Evolutionary conservation across 2,113 vertebrate genomes (phyloP).

Genomic region (Tachysurus fulvidraco): DNA sequence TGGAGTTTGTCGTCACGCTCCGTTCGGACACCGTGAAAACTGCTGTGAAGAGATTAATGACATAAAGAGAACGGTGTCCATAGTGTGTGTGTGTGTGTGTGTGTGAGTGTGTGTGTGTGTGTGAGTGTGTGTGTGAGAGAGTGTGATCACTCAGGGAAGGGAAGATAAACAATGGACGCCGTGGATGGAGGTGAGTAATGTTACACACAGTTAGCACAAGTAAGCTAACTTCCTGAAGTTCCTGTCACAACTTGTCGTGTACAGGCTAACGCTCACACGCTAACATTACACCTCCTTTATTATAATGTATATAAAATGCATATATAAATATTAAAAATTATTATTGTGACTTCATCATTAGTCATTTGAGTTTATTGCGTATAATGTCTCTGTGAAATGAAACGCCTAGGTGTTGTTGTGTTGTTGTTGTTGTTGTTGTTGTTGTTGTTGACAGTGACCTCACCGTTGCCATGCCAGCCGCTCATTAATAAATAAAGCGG

Average conservation of each 20-base stretch:
- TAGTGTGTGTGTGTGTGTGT: not conserved
- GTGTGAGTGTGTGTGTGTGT: not conserved
- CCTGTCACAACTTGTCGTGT: not conserved
- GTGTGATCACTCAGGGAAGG: not conserved
- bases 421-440: not conserved
- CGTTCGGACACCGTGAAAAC: not conserved
- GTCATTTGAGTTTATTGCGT: not conserved
- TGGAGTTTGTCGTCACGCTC: not conserved
- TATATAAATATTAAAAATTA: too few species aligned
- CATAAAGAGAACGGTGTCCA: not conserved
- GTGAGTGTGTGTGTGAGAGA: too few species aligned
- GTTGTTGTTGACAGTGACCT: not conserved
- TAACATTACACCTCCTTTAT: not conserved
- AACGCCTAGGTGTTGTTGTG: not conserved
- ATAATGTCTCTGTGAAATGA: not conserved
- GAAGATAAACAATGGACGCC: not conserved
- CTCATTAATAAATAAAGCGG: not conserved
- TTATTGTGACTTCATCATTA: not conserved
- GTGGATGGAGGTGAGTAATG: conserved; percentile 3
- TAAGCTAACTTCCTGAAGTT: not conserved
- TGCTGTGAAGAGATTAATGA: not conserved
- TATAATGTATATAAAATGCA: too few species aligned
- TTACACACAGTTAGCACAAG: not conserved
- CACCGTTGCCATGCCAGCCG: not conserved
- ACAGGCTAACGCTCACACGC: not conserved